phyloP scores from a whole-genome alignment of 2,888 invertebrate species.

The Panorpa germanica region DNA sequence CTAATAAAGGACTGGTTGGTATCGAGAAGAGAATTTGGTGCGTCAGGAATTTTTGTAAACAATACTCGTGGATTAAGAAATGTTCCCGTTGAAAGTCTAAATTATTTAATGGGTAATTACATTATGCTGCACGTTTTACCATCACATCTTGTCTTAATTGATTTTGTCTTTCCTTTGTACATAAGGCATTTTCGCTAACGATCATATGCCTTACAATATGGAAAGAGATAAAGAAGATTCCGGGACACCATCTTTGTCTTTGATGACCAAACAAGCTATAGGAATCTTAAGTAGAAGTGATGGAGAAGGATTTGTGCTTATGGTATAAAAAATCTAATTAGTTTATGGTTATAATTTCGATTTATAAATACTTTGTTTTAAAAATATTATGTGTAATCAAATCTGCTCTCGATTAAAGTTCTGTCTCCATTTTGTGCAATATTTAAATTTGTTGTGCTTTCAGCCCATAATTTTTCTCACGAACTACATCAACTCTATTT shows the following conservation, averaged over 20 bases:
- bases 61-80: slow-evolving; percentile 22
- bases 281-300: slow-evolving; percentile 25
- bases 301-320: slow-evolving; percentile 29
- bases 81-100: slow-evolving; percentile 22
- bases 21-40: no score
- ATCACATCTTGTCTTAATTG: neutral
- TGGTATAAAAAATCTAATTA: slow-evolving; percentile 20
- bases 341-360: neutral
- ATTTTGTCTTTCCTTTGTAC: neutral
- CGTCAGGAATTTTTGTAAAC: slow-evolving; percentile 23
- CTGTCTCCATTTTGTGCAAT: no score
- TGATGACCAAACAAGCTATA: slow-evolving; percentile 39
- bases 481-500: no score
- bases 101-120: slow-evolving; percentile 26
- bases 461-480: no score
- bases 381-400: no score
- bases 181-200: slow-evolving; percentile 28
- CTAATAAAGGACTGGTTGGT: slow-evolving; percentile 34
- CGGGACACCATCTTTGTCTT: slow-evolving; percentile 31
- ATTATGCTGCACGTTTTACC: no score
- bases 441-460: no score
- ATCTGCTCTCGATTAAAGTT: no score
- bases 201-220: slow-evolving; percentile 34
- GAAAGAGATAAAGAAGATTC: slow-evolving; percentile 22
- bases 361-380: no score